Conservation (phyloP, 2,113 vertebrate genomes). For the Geococcyx californianus region DNA sequence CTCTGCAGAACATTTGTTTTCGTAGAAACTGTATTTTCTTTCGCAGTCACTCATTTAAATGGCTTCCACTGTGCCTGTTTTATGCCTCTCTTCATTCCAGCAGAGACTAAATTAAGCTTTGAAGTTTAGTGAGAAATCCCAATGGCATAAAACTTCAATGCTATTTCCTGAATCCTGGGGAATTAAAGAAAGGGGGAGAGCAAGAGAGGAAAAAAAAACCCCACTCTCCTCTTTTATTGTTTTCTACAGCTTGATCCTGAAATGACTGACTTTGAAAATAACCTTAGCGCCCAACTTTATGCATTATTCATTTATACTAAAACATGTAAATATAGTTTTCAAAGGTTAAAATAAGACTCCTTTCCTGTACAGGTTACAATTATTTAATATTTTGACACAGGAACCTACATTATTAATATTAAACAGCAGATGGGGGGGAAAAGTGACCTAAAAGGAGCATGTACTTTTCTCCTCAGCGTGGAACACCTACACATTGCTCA, state of each 20-base stretch:
- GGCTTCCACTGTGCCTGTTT: conserved; percentile 11
- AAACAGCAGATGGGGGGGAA: neutral
- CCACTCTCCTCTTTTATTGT: neutral
- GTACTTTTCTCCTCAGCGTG: neutral
- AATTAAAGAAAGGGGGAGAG: neutral
- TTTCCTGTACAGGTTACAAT: neutral
- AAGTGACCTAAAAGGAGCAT: neutral
- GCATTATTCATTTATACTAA: conserved; percentile 62
- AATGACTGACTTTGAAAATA: conserved; percentile 60
- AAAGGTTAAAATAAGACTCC: conserved; percentile 60
- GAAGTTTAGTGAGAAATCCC: conserved; percentile 53
- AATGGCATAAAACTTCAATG: neutral
- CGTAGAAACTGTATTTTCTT: neutral
- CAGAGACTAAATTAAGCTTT: conserved; percentile 57
- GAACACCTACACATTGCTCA: neutral
- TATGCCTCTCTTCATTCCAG: conserved; percentile 33
- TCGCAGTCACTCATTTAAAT: conserved; percentile 26
- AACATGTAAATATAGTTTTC: conserved; percentile 49
- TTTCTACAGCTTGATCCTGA: neutral
- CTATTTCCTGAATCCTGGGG: neutral
- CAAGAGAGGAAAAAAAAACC: neutral
- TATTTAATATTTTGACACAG: conserved; percentile 47
- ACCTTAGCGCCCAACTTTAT: neutral
- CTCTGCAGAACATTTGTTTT: neutral
- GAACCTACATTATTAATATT: conserved; percentile 47